phyloP scores from a whole-genome alignment of 2,113 vertebrate genomes.

The Chinchilla lanigera region DNA sequence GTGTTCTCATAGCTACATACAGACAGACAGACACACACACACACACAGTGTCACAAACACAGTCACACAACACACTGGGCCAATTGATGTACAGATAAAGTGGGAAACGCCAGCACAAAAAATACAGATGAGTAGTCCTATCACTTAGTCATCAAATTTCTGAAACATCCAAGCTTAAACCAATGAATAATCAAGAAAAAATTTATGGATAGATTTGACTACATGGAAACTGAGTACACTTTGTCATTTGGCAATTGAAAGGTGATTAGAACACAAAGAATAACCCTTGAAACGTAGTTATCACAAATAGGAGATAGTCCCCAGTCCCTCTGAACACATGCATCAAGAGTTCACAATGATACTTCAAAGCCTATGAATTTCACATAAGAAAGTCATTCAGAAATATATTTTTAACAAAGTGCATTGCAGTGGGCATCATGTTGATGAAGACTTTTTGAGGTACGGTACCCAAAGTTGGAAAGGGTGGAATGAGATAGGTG shows the following conservation, averaged over 20 bases:
- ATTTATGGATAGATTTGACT: background rate
- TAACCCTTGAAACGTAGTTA: no score
- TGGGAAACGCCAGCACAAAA: background rate
- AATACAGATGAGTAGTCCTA: no score
- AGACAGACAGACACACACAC: no score
- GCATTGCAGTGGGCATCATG: background rate
- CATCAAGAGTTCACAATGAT: background rate
- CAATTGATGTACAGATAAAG: background rate
- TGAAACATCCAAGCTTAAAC: background rate
- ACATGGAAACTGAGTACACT: background rate
- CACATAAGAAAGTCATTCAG: background rate
- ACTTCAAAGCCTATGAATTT: background rate
- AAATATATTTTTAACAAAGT: background rate
- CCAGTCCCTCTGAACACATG: background rate
- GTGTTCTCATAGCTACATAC: background rate
- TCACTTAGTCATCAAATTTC: background rate
- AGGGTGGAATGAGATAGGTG: background rate
- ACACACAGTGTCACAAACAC: no score
- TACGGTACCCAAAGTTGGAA: background rate
- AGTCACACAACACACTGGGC: no score
- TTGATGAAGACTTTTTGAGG: background rate
- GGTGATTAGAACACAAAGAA: background rate
- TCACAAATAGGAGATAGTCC: background rate
- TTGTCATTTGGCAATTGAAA: background rate
- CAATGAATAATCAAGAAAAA: background rate